These are phyloP conservation scores for Drosophila lacteicornis DNA, from an alignment of 1,140 invertebrate genomes.

Conservation along the genomic window DNA sequence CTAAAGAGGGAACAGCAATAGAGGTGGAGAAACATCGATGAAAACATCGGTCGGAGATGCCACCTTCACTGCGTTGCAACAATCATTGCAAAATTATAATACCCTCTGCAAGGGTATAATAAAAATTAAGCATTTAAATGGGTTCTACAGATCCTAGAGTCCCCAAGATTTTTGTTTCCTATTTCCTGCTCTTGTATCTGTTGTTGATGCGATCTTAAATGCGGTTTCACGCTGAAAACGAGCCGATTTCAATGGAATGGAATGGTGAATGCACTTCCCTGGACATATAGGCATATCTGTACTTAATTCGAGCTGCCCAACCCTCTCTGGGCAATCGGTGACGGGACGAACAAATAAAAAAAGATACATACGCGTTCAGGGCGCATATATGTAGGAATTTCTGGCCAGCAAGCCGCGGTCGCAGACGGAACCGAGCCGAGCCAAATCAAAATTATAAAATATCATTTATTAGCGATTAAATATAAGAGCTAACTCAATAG, in stretches of 20 bases:
- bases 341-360: slow-evolving; percentile 53
- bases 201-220: background rate
- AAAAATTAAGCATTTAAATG: no score
- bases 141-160: background rate
- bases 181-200: background rate
- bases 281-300: background rate
- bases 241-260: background rate
- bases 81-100: no score
- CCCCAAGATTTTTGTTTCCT: no score
- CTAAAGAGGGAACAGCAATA: no score
- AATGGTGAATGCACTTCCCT: slow-evolving; percentile 9
- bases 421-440: slow-evolving; percentile 10
- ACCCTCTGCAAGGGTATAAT: no score
- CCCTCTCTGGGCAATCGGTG: slow-evolving; percentile 17
- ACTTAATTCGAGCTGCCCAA: slow-evolving; percentile 4
- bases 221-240: background rate
- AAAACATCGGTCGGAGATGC: no score
- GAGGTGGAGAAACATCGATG: no score
- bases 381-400: slow-evolving; percentile 50
- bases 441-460: slow-evolving; percentile 42
- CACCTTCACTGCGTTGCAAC: no score
- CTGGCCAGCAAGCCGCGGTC: slow-evolving; percentile 13
- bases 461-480: slow-evolving; percentile 4
- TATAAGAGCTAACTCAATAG: background rate
- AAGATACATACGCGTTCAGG: slow-evolving; percentile 72